Evolutionary conservation across 2,797 vertebrate species (phyloP).

Genomic region (Ctenopoma kingsleyae): DNA sequence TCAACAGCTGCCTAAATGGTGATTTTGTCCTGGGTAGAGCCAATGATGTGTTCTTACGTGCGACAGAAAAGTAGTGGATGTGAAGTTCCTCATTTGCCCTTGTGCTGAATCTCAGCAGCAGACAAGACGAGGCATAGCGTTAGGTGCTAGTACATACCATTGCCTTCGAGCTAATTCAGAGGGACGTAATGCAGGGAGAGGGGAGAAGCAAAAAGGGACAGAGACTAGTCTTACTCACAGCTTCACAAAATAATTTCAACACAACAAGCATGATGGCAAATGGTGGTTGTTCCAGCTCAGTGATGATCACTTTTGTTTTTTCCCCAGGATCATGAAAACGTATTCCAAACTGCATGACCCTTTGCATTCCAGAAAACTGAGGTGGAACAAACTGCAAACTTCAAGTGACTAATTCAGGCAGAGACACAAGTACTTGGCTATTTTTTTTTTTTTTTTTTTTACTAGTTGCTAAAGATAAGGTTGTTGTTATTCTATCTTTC

Average conservation of each 20-base stretch:
- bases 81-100: constrained; percentile 76
- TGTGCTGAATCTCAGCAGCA: constrained; percentile 54
- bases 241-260: constrained; percentile 82
- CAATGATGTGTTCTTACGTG: background rate
- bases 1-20: background rate
- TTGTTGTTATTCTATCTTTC: background rate
- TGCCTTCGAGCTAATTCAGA: constrained; percentile 93
- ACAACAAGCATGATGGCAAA: constrained; percentile 65
- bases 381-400: constrained; percentile 50
- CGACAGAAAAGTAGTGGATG: constrained; percentile 2
- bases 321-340: background rate
- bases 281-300: constrained; percentile 60
- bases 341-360: background rate
- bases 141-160: constrained; percentile 93
- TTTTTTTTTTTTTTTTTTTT: background rate
- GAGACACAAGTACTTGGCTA: constrained; percentile 1
- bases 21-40: constrained; percentile 2
- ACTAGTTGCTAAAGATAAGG: background rate
- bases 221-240: constrained; percentile 96
- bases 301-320: background rate
- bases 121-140: constrained; percentile 80
- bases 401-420: constrained; percentile 9
- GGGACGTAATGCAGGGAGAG: constrained; percentile 88
- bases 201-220: constrained; percentile 90
- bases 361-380: constrained; percentile 29